phyloP scores from a whole-genome alignment of 2,113 vertebrate genomes.

The Rhodinocichla rosea region DNA sequence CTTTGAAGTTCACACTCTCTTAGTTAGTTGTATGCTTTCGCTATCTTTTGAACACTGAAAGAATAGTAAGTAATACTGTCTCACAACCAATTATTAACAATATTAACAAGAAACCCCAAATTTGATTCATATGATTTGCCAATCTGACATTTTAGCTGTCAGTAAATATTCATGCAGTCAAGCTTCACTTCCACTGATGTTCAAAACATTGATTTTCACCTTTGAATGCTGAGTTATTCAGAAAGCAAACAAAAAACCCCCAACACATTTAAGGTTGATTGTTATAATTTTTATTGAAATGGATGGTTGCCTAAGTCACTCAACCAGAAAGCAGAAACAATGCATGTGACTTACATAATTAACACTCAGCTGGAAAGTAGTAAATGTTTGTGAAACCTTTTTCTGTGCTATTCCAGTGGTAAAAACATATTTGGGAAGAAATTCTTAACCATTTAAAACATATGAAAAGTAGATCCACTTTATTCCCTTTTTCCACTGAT shows the following conservation, averaged over 20 bases:
- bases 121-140: slow-evolving; percentile 19
- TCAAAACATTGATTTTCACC: slow-evolving; percentile 23
- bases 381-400: not conserved
- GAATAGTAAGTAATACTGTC: not conserved
- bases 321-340: not conserved
- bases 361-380: not conserved
- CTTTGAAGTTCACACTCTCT: not conserved
- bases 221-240: slow-evolving; percentile 33
- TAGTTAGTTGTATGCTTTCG: not conserved
- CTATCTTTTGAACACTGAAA: not conserved
- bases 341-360: not conserved
- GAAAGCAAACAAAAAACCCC: not conserved
- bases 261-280: not conserved
- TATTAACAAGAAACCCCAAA: not conserved
- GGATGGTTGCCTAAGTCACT: not conserved
- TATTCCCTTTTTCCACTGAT: not conserved
- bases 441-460: not conserved
- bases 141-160: not conserved
- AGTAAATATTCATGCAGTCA: slow-evolving; percentile 43
- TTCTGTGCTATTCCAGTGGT: not conserved
- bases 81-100: not conserved
- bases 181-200: slow-evolving; percentile 13
- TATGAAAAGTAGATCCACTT: not conserved
- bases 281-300: not conserved
- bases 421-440: not conserved